Evolutionary conservation across 2,888 invertebrate genomes (phyloP).

Genomic region (Troilus luridus): DNA sequence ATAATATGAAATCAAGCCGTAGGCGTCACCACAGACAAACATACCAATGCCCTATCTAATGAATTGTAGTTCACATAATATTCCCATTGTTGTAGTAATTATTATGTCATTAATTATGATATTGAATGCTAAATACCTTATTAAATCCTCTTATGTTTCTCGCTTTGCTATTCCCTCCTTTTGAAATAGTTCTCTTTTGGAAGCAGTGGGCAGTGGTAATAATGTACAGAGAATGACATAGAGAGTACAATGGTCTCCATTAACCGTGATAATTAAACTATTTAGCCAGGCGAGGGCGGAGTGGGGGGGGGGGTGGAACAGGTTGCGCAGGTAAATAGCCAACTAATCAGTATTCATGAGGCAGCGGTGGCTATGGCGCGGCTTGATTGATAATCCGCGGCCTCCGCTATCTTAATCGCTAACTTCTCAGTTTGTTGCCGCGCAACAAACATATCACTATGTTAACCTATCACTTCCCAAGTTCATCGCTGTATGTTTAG

Average conservation of each 20-base stretch:
- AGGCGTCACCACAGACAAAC: no score
- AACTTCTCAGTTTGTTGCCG: not conserved
- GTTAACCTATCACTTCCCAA: not conserved
- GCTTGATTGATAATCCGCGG: constrained; percentile 13
- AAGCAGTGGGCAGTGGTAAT: not conserved
- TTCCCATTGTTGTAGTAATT: no score
- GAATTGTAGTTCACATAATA: no score
- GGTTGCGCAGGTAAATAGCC: not conserved
- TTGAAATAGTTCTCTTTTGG: not conserved
- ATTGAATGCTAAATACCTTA: no score
- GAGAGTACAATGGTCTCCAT: not conserved
- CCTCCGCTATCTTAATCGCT: not conserved
- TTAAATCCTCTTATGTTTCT: not conserved
- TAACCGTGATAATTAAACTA: constrained; percentile 14
- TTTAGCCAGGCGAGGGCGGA: not conserved
- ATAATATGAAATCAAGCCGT: no score
- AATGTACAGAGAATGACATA: not conserved
- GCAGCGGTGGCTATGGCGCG: not conserved
- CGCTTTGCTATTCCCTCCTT: not conserved
- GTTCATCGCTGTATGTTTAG: not conserved
- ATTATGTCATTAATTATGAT: no score
- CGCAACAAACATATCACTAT: not conserved
- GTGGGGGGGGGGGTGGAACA: not conserved
- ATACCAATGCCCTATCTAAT: no score
- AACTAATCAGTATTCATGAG: constrained; percentile 21